Percentiles rank a stretch among this genome's conserved stretches.
These are phyloP conservation scores for Acronicta psi DNA, from an alignment of 2,888 invertebrate genomes.

Conservation along the genomic window DNA sequence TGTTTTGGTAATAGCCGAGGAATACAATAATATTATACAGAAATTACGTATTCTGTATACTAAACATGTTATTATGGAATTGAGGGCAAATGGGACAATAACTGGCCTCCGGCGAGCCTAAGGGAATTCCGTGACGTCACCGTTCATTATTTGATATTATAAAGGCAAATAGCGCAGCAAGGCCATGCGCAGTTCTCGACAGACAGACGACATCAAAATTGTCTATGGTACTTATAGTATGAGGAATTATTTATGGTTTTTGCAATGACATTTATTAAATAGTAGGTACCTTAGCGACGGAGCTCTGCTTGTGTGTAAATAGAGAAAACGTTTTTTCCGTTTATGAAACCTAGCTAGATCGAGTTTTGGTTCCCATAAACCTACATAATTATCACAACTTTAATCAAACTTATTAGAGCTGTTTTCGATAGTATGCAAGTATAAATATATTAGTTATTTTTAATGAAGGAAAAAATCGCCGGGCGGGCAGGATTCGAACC, in stretches of 20 bases:
- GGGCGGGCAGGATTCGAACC: no score
- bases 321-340: no score
- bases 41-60: slow-evolving; percentile 11
- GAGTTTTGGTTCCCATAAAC: no score
- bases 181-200: not conserved
- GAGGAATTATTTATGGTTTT: not conserved
- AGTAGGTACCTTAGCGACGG: no score
- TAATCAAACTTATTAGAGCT: no score
- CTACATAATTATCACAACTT: no score
- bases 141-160: slow-evolving; percentile 9
- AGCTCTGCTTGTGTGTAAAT: no score
- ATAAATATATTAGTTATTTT: no score
- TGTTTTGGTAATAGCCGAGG: slow-evolving; percentile 23
- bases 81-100: slow-evolving; percentile 21
- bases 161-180: slow-evolving; percentile 6
- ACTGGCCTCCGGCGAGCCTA: slow-evolving; percentile 4
- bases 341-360: no score
- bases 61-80: slow-evolving; percentile 29
- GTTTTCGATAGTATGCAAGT: no score
- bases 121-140: slow-evolving; percentile 27
- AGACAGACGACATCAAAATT: not conserved
- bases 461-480: no score
- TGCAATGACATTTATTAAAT: no score
- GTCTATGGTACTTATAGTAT: not conserved
- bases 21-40: slow-evolving; percentile 14